Evolutionary conservation across 1,140 invertebrate species (phyloP), one percentile per base, ranked within the genome.

Genomic region (Eupristina koningsbergeri): DNA sequence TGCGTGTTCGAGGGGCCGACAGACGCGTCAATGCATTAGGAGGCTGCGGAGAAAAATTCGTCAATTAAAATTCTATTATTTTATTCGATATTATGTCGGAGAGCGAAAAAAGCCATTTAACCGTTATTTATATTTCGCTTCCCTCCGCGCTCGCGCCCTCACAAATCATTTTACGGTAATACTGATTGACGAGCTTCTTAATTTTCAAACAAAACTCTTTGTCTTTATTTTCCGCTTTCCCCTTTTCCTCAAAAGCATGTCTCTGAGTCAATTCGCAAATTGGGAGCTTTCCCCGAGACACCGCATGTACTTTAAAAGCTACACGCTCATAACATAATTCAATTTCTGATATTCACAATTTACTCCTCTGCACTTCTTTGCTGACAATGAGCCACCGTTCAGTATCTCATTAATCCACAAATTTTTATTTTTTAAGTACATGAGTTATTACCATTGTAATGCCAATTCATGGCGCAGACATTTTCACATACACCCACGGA

Each of bases 21-120:
- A 11, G 50, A 0, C 31, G 80, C 53, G 26, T 81, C 47, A n/a
- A 71, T 53, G 64, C 63, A 71, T 67, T 41, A 34, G 50, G 50
- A 31, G 73, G 77, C 61, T n/a, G 53, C 34, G 34, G 41, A 22
- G 13, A 47, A 36, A 73, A 64, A 75, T 67, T 76, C 73, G 36
- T 83, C 64, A 83, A 83, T 83, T 83, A 78, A 83, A 83, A 83
- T 83, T 77, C 75, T 83, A 83, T 83, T 83, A 83, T 83, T 78
- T 83, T 83, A 83, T 78, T 83, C 45, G 80, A 81, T 75, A 81
- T 75, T 81, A 75, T 63, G n/a, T 58, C 15, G 47, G 53, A 63
- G 71, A 36, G 41, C 34, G 69, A 2, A 50, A 58, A 76, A 61
- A 34, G 75, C 61, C 75, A 69, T 58, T 78, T 63, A 71, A 78